Percentiles rank a stretch among this genome's conserved stretches.
Conservation (phyloP, 2,888 invertebrate genomes). For the Neuroscelio doddi region DNA sequence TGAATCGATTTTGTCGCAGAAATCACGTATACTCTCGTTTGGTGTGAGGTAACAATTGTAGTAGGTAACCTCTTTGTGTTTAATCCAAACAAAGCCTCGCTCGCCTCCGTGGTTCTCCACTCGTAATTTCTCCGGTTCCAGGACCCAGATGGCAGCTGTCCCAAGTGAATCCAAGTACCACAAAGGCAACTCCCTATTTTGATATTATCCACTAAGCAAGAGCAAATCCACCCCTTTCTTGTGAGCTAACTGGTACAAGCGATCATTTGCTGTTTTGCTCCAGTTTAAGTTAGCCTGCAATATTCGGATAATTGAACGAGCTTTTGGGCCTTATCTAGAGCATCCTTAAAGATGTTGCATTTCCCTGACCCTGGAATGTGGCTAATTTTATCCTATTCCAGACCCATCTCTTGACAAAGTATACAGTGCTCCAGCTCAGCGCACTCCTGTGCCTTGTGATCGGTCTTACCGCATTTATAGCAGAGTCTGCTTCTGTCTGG, state of each 20-base stretch:
- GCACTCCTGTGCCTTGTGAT: no score
- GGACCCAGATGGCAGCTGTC: neutral
- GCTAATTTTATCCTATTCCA: no score
- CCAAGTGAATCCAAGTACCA: neutral
- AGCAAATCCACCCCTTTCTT: constrained; percentile 26
- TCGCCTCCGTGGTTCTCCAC: neutral
- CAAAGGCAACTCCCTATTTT: constrained; percentile 28
- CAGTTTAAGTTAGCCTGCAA: constrained; percentile 18
- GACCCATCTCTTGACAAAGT: no score
- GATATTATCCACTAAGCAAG: no score
- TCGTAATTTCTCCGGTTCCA: neutral
- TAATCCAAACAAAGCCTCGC: constrained; percentile 1
- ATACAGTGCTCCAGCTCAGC: no score
- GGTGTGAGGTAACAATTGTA: neutral
- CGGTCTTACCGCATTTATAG: no score
- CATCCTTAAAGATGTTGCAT: no score
- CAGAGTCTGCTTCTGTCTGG: no score
- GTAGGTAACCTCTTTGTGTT: neutral
- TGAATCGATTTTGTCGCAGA: neutral
- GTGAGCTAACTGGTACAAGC: constrained; percentile 30
- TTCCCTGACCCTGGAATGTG: no score
- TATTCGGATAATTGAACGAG: neutral
- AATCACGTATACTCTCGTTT: neutral
- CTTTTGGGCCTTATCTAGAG: no score
- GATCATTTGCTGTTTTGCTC: constrained; percentile 37